Base-by-base conservation (phyloP, 2,888 invertebrate species). In the Napeogenes inachia region DNA sequence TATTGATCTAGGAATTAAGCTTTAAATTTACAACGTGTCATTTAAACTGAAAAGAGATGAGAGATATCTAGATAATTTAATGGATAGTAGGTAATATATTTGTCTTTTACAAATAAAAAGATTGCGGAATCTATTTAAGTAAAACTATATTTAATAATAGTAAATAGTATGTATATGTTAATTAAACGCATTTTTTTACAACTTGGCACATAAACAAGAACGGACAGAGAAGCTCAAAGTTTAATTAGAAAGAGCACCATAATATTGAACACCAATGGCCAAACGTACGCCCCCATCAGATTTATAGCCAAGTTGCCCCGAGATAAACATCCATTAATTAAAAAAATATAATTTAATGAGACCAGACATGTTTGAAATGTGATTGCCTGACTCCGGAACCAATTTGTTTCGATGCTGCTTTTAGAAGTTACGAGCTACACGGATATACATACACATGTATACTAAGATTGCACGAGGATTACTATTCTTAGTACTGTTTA, bases 251-350 rank as follows among this genome's bases (percentile, higher is more conserved):
- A 85, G 82, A 88, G 86, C 77, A 83, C 82, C 82, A 83, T 86
- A 87, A 85, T 84, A 84, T 83, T 84, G 85, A 81, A 79, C 85
- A 81, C 79, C 83, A 82, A 79, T 84, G 83, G 76, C 75, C 77
- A 81, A 79, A 82, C 77, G 80, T 79, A 83, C 89, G 89, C 91
- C 89, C 88, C 80, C 75, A 69, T 63, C 78, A 82, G 85, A 90
- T 90, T 91, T 91, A 91, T 89, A 77, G 77, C 82, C 71, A 72
- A 78, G 78, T 79, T 76, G 85, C 85, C 82, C 68, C 74, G 76
- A 89, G 88, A 88, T 88, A 90, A 89, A 86, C 82, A 87, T 85
- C 82, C 87, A 89, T 89, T 90, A 89, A 90, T 90, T 90, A 85
- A 89, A 87, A 89, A 89, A 82, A 84, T 82, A 82, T 81, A 79